Evolutionary conservation across 2,113 vertebrate genomes (phyloP).

Genomic region (Epinephelus fuscoguttatus): DNA sequence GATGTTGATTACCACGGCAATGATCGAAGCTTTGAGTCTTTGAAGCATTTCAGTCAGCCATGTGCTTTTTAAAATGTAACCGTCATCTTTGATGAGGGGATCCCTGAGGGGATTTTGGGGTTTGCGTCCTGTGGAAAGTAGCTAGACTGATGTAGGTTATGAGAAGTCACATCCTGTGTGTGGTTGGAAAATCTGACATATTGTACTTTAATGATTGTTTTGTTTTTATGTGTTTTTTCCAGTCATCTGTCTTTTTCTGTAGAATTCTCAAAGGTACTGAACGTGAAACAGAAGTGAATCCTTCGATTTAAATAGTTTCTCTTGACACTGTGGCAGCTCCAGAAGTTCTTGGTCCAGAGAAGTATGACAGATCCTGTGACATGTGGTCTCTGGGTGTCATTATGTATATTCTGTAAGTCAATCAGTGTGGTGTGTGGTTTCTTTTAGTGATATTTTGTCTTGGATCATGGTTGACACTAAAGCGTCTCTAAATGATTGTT

Average conservation of each 20-base stretch:
- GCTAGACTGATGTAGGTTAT: neutral
- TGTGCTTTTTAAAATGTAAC: neutral
- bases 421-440: slow-evolving; percentile 85
- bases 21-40: too few relatives aligned
- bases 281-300: neutral
- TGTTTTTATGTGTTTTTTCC: neutral
- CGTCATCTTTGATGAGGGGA: neutral
- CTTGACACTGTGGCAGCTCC: slow-evolving; percentile 78
- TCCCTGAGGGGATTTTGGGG: neutral
- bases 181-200: neutral
- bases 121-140: neutral
- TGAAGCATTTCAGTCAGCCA: neutral
- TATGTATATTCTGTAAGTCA: slow-evolving; percentile 86
- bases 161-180: slow-evolving; percentile 5
- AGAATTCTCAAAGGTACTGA: neutral
- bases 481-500: neutral
- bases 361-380: slow-evolving; percentile 41
- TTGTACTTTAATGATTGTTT: neutral
- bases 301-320: slow-evolving; percentile 23
- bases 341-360: slow-evolving; percentile 47
- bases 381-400: slow-evolving; percentile 49
- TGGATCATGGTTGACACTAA: neutral
- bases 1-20: too few relatives aligned
- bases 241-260: neutral
- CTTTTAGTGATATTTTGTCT: neutral